Evolutionary conservation across 2,797 vertebrate species (phyloP), one percentile per base, ranked within the genome.

Genomic region (Rallus crepitans): DNA sequence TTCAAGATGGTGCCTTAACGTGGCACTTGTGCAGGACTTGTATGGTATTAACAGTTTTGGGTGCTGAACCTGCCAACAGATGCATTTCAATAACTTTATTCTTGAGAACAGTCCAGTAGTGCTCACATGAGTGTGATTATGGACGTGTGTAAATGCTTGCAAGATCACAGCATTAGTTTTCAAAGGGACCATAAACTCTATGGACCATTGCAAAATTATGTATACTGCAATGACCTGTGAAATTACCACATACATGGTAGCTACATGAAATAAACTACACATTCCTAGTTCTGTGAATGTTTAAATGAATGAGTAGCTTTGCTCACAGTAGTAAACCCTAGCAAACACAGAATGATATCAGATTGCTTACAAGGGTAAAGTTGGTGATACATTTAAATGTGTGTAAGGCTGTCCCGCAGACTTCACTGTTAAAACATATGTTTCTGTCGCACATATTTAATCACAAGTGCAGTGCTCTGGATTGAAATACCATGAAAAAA

Each of bases 101-200:
- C 95, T 85, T 80, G 75, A 93, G 86, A 96, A 37, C 64, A 63
- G 57, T 27, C 57, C 52, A 68, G 39, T 52, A 65, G 39, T 71
- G 64, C 60, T 92, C 88, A 85, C 81, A 52, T 68, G 88, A 87
- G 90, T 91, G 87, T 4, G 31, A 79, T 96, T 95, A 92, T 0
- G 17, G 83, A 79, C 27, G 42, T 5, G 6, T 78, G 45, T 82
- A 89, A 94, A 56, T 57, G 93, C 68, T 94, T 6, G 11, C 57
- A 80, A 89, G 61, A 89, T 69, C 31, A 4, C 0, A 25, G 90
- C 78, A 73, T 96, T 95, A 82, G 53, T 94, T 96, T 96, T 96
- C 95, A 96, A 96, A 95, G 94, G 87, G 64, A 77, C 56, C 3
- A 15, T 96, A 95, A 96, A 97, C 75, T 90, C 78, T 45, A 8